Evolutionary conservation across 2,797 vertebrate species (phyloP), one percentile per base, ranked within the genome.

Genomic region (Serranus cabrilla): DNA sequence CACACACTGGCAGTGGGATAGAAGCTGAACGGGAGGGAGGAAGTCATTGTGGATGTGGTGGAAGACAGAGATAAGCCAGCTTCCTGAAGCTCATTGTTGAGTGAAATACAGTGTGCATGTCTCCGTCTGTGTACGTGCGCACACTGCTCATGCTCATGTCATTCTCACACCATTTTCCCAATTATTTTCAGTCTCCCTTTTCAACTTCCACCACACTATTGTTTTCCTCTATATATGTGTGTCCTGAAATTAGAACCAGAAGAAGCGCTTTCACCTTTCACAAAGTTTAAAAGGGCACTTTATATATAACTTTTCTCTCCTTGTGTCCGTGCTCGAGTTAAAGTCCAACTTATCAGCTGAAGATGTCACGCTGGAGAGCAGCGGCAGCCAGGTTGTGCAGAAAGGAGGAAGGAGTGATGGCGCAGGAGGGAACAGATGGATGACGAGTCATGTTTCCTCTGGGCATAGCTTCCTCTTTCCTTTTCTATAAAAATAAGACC

Each of bases 1-100:
- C 9, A 46, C 54, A 50, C 61, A 63, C 77, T 63, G 64, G 78
- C 64, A 61, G 37, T 47, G 47, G 51, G 50, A 62, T 50, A 75
- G 63, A 57, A 43, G 62, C 57, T 42, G 46, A 67, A 54, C 17
- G 27, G 54, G 69, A 52, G 67, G 61, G 61, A 81, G 89, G 83
- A 86, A 83, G 83, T 85, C 74, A 73, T 69, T 78, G 81, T 86
- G 85, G 80, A 85, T 69, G 62, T 47, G 11, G 63, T 83, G 89
- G 77, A 71, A 81, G 73, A 68, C 65, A 46, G 67, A 84, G 89
- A 92, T 91, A 91, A 90, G 85, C 20, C 78, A 2, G 78, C 80
- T 87, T 91, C 87, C 91, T 87, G 84, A 80, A 78, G 76, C 79
- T 87, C 81, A 84, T 89, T 86, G 83, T 21, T 52, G 25, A 79